Evolutionary conservation across 1,140 invertebrate genomes (phyloP), one percentile per base, ranked within the genome.

Genomic region (Leptopilina boulardi): DNA sequence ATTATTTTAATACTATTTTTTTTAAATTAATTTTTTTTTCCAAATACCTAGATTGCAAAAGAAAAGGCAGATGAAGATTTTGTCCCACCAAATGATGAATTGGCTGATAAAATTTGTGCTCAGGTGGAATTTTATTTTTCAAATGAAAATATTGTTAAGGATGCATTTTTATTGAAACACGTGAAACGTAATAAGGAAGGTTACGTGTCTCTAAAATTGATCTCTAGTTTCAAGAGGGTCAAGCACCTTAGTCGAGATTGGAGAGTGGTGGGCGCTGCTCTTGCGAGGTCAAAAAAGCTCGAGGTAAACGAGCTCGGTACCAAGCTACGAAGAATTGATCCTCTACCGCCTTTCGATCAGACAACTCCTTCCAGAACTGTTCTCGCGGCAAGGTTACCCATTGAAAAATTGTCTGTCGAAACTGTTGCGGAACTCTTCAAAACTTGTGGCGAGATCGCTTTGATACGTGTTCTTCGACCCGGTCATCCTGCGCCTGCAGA

Each of bases 91-190:
- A 93, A 93, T 74, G 95, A 96, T 4, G 95, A 96, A 82, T 87
- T 96, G 21, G 93, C 95, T 0, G 93, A 94, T 26, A 94, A 94
- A 80, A 97, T 97, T 76, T 93, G 96, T 47, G 92, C 94, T 47
- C 96, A 97, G 87, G 96, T 98, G 8, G 97, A 98, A 90, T 98
- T 96, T 88, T 98, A 98, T 89, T 98, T 99, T 88, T 97, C 97
- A 75, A 97, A 99, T 88, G 96, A 95, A 18, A 98, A 98, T 87
- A 97, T 99, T 76, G 94, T 97, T 1, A 98, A 98, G 89, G 97
- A 99, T 87, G 97, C 97, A 2, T 99, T 99, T 89, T 91, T 99
- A 5, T 89, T 99, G 42, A 99, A 99, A 89, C 97, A 99, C 89
- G 97, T 99, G 3, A 94, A 96, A 41, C 93, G 97, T 23, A 98